Conservation (phyloP, 1,140 invertebrate species). For the Drosophila leontia region DNA sequence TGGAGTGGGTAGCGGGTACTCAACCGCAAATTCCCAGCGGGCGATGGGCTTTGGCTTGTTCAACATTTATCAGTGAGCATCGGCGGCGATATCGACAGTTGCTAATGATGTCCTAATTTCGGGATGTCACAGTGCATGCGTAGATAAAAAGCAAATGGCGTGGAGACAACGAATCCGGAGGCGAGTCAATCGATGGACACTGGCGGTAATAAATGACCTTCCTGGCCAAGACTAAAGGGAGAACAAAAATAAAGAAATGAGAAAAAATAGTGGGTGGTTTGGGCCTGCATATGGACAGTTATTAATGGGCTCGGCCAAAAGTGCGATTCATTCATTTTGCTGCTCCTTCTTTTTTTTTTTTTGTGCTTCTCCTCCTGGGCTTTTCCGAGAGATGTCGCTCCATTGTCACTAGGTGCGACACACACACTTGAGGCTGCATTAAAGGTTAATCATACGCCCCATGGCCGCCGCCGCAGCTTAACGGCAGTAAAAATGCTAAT, state of each 20-base stretch:
- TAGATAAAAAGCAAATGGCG: slow-evolving; percentile 61
- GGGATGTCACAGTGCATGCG: slow-evolving; percentile 73
- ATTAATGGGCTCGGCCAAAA: slow-evolving; percentile 71
- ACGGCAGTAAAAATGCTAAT: slow-evolving; percentile 74
- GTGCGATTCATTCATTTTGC: slow-evolving; percentile 74
- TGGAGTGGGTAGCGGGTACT: not conserved
- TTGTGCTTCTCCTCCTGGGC: slow-evolving; percentile 7
- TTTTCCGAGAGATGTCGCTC: not conserved
- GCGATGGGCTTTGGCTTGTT: slow-evolving; percentile 23
- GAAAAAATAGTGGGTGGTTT: slow-evolving; percentile 10
- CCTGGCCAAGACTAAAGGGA: slow-evolving; percentile 4
- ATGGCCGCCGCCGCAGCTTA: slow-evolving; percentile 55
- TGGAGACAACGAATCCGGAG: slow-evolving; percentile 14
- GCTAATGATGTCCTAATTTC: slow-evolving; percentile 83
- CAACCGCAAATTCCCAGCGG: slow-evolving; percentile 38
- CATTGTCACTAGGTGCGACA: slow-evolving; percentile 33
- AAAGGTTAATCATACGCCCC: slow-evolving; percentile 79
- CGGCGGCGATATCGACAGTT: slow-evolving; percentile 72
- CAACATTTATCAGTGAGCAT: slow-evolving; percentile 72
- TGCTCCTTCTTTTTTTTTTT: slow-evolving; percentile 19
- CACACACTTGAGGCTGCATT: slow-evolving; percentile 57
- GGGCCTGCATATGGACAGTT: slow-evolving; percentile 74
- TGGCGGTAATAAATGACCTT: slow-evolving; percentile 66
- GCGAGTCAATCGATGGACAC: slow-evolving; percentile 62
- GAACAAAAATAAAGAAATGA: not conserved